A percentile compares a stretch with the other conserved stretches of the same genome.
Conservation (phyloP, 1,140 invertebrate genomes). For the Colletes latitarsis region DNA sequence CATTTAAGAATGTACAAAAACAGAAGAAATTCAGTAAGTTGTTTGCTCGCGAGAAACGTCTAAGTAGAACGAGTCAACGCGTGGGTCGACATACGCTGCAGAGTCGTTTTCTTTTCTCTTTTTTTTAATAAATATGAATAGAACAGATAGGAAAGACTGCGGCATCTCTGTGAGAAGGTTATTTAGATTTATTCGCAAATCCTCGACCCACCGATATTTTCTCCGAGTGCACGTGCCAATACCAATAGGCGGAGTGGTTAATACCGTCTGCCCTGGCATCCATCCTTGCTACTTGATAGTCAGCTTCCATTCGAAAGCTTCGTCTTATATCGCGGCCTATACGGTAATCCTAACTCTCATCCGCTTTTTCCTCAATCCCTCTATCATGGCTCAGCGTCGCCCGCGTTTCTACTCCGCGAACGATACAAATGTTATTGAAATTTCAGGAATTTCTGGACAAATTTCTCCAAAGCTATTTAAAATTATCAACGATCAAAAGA, state of each 20-base stretch:
- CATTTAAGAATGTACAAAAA: too few relatives aligned
- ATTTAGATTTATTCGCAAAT: constrained; percentile 68
- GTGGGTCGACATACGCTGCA: not conserved
- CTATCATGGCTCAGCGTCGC: not conserved
- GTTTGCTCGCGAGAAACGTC: too few relatives aligned
- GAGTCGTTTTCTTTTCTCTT: not conserved
- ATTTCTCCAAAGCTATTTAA: not conserved
- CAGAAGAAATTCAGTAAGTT: too few relatives aligned
- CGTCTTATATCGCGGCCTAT: constrained; percentile 58
- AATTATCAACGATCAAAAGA: too few relatives aligned
- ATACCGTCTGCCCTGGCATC: constrained; percentile 62
- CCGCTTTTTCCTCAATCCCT: constrained; percentile 21
- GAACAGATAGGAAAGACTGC: constrained; percentile 57
- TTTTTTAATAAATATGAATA: constrained; percentile 51
- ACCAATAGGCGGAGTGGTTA: constrained; percentile 62
- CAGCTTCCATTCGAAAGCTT: constrained; percentile 61
- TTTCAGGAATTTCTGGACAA: constrained; percentile 16
- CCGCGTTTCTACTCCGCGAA: not conserved
- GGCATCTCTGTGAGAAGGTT: constrained; percentile 53
- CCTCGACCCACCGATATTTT: constrained; percentile 53
- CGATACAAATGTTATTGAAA: constrained; percentile 16
- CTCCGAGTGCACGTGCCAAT: constrained; percentile 58
- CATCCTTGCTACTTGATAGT: constrained; percentile 65
- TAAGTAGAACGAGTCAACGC: constrained; percentile 2
- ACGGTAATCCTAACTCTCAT: constrained; percentile 56